These are phyloP conservation scores for Motacilla alba DNA, from an alignment of 2,113 vertebrate genomes.

Conservation along the genomic window DNA sequence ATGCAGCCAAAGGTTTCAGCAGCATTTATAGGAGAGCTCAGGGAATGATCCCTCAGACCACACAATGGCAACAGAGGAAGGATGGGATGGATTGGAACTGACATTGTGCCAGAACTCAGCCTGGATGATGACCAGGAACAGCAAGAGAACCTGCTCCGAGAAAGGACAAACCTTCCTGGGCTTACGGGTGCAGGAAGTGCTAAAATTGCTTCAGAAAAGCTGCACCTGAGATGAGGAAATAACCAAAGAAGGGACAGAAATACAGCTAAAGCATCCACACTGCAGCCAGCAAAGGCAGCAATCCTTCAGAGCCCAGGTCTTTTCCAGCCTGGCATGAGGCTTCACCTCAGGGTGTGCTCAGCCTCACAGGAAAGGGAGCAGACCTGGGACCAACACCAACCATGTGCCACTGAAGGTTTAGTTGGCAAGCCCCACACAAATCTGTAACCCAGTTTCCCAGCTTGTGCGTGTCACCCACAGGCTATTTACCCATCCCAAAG, in stretches of 20 bases:
- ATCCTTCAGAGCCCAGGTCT: not conserved
- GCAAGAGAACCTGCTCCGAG: not conserved
- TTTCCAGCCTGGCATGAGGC: not conserved
- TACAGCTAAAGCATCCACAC: not conserved
- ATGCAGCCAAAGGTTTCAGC: not conserved
- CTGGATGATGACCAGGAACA: not conserved
- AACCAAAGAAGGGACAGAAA: not conserved
- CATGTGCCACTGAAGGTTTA: accelerated
- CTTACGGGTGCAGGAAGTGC: not conserved
- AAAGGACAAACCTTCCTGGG: not conserved
- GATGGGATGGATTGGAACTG: not conserved
- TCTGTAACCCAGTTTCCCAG: not conserved
- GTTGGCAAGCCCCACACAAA: not conserved
- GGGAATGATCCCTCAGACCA: not conserved
- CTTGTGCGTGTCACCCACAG: not conserved
- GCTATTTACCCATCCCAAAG: not conserved
- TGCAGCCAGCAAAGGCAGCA: not conserved
- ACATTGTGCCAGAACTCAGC: not conserved
- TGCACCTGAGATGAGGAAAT: not conserved
- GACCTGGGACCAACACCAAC: not conserved
- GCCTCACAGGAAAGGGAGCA: not conserved
- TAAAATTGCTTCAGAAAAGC: not conserved
- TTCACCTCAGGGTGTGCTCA: not conserved
- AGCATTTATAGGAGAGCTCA: not conserved
- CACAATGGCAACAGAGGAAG: not conserved